phyloP scores from a whole-genome alignment of 1,140 invertebrate species.

The Bursaphelenchus mucronatus region DNA sequence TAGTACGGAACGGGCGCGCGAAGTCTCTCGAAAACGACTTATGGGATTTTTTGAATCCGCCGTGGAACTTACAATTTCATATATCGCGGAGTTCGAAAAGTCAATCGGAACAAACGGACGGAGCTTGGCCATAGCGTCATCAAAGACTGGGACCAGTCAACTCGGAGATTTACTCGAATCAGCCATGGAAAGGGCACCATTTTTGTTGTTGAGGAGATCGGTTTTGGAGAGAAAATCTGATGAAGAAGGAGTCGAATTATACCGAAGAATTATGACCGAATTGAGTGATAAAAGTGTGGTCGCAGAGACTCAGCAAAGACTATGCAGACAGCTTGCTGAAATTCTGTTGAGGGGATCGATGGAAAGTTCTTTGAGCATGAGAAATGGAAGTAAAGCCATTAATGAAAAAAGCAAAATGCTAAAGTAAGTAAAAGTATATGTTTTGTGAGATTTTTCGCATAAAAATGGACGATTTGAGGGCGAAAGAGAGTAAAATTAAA shows the following conservation, averaged over 20 bases:
- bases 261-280: slow-evolving; percentile 34
- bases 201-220: slow-evolving; percentile 22
- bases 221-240: slow-evolving; percentile 31
- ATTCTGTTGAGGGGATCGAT: slow-evolving; percentile 33
- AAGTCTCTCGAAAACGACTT: slow-evolving; percentile 9
- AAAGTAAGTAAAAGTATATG: slow-evolving; percentile 24
- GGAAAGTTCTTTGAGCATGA: slow-evolving; percentile 19
- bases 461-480: too few relatives aligned
- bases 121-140: neutral
- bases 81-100: slow-evolving; percentile 28
- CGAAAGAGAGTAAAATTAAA: too few relatives aligned
- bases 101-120: slow-evolving; percentile 10
- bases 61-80: slow-evolving; percentile 28
- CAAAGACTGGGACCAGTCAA: neutral
- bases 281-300: slow-evolving; percentile 37
- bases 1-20: neutral
- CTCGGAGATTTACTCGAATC: slow-evolving; percentile 29
- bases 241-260: slow-evolving; percentile 20
- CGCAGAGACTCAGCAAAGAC: slow-evolving; percentile 35
- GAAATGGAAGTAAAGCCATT: slow-evolving; percentile 26
- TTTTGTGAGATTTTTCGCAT: too few relatives aligned
- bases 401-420: slow-evolving; percentile 29
- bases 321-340: slow-evolving; percentile 38
- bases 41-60: slow-evolving; percentile 28
- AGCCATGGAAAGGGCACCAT: slow-evolving; percentile 33